Percentiles rank a stretch among this genome's conserved stretches.
phyloP scores from a whole-genome alignment of 1,140 invertebrate genomes.

The Riptortus pedestris region DNA sequence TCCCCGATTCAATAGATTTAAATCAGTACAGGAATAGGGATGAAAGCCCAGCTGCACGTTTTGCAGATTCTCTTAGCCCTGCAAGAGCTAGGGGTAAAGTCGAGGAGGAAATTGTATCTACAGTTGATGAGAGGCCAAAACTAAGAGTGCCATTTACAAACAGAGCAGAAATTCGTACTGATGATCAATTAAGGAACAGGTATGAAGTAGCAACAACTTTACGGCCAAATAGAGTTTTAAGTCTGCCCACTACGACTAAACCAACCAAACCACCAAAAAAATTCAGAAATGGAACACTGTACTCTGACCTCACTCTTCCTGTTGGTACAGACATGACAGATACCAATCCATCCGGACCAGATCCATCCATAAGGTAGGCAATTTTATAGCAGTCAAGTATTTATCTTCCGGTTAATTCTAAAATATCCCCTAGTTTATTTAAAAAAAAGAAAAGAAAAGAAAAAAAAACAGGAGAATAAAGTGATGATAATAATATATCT shows the following conservation, averaged over 20 bases:
- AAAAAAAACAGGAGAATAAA: not conserved
- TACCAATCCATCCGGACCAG: not conserved
- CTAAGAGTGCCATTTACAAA: not conserved
- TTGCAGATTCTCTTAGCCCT: not conserved
- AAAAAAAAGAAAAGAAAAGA: not conserved
- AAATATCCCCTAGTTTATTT: not conserved
- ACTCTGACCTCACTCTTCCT: not conserved
- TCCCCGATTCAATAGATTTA: not conserved
- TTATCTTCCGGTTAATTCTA: not conserved
- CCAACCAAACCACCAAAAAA: constrained; percentile 1
- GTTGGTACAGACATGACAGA: constrained; percentile 4
- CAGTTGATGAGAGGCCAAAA: not conserved
- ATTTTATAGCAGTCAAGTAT: constrained; percentile 9
- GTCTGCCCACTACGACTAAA: not conserved
- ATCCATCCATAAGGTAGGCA: constrained; percentile 11
- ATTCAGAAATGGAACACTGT: constrained; percentile 2
- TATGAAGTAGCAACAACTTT: constrained; percentile 5
- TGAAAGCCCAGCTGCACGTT: not conserved
- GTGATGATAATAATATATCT: not conserved
- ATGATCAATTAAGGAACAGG: not conserved
- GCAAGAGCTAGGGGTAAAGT: not conserved
- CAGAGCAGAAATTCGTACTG: not conserved
- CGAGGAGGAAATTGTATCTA: not conserved
- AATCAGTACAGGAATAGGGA: not conserved
- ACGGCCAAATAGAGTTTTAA: not conserved